Evolutionary conservation across 2,888 invertebrate genomes (phyloP).

Genomic region (Camponotus fellah): DNA sequence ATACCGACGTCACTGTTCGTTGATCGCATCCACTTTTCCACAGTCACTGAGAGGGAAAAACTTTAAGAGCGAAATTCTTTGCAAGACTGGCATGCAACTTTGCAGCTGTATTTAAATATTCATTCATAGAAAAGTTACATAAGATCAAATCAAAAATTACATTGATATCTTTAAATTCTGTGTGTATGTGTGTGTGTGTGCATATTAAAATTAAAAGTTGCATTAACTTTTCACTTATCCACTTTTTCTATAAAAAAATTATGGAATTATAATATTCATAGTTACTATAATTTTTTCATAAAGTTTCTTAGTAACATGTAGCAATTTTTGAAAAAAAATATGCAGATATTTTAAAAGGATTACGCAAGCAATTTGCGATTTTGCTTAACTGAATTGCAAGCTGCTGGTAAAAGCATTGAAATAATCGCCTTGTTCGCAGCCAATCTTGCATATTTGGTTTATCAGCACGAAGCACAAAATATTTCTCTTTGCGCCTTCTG

Average conservation of each 20-base stretch:
- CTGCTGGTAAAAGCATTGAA: conserved; percentile 1
- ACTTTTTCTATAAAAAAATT: not conserved
- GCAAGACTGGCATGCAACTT: not conserved
- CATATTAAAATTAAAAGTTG: not conserved
- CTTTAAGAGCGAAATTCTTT: conserved; percentile 57
- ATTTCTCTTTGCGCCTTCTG: conserved; percentile 20
- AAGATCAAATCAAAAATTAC: not conserved
- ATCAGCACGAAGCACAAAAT: conserved; percentile 15
- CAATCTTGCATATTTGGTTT: conserved; percentile 11
- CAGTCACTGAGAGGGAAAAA: conserved; percentile 46
- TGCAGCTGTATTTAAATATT: conserved; percentile 1
- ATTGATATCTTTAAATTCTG: not conserved
- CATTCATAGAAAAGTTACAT: not conserved
- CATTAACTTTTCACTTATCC: not conserved
- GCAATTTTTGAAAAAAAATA: not conserved
- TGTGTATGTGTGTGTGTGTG: not conserved
- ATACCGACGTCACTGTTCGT: conserved; percentile 61
- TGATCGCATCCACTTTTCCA: conserved; percentile 51
- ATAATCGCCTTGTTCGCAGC: not conserved
- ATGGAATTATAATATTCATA: not conserved
- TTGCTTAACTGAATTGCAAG: not conserved
- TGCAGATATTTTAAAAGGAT: not conserved
- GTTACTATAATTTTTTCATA: not conserved
- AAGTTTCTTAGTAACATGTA: not conserved
- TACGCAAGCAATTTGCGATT: not conserved